phyloP scores from a whole-genome alignment of 2,113 vertebrate genomes.

The Calonectris borealis region DNA sequence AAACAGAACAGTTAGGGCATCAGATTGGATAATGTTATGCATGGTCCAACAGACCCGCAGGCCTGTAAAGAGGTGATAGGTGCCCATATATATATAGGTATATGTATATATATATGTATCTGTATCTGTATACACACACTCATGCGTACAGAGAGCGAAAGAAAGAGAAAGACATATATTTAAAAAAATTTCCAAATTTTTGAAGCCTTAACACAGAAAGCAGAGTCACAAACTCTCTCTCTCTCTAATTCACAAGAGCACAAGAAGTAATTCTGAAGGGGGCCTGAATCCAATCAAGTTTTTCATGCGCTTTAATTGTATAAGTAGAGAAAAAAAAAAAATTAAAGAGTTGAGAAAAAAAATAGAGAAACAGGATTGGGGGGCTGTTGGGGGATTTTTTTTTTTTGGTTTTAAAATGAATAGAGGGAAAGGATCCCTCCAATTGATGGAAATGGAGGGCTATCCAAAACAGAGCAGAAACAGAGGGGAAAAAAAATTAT shows the following conservation, averaged over 20 bases:
- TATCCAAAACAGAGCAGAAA: background rate
- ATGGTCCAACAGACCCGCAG: background rate
- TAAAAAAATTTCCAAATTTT: background rate
- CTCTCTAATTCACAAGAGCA: background rate
- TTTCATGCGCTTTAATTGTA: background rate
- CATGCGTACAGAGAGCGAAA: background rate
- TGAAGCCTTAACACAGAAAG: background rate
- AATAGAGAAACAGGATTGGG: background rate
- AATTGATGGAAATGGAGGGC: background rate
- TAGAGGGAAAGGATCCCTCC: background rate
- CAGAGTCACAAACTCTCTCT: background rate
- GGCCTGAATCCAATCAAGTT: background rate
- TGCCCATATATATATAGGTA: background rate
- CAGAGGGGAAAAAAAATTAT: background rate
- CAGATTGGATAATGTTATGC: background rate
- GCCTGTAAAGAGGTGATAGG: background rate
- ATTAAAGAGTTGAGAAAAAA: background rate
- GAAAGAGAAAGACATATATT: background rate
- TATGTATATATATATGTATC: background rate
- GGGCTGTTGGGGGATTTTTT: fast-evolving
- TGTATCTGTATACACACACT: background rate
- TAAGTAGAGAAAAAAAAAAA: background rate
- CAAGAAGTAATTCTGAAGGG: background rate
- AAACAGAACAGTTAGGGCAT: slow-evolving; percentile 19
- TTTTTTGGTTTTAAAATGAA: background rate